Evolutionary conservation across 2,113 vertebrate genomes (phyloP).

Genomic region (Oostethus manadensis): DNA sequence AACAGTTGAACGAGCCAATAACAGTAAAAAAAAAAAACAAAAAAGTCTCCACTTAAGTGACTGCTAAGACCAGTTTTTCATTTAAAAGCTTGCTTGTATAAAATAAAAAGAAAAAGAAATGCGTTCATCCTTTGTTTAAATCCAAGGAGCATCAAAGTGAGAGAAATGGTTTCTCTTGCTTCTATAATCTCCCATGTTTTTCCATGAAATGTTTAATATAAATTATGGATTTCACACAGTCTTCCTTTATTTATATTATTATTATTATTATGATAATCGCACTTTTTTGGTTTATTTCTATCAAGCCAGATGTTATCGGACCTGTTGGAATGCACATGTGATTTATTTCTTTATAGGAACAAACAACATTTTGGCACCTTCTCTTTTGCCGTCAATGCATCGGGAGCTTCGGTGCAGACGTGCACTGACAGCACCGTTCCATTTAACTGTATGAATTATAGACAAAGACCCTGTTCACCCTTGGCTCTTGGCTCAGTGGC

Average conservation of each 20-base stretch:
- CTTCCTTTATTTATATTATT: not conserved
- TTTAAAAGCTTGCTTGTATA: too few species aligned
- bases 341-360: slow-evolving; percentile 26
- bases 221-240: slow-evolving; percentile 1
- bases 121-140: not conserved
- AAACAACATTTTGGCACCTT: slow-evolving; percentile 44
- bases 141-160: not conserved
- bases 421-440: slow-evolving; percentile 55
- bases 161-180: too few species aligned
- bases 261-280: too few species aligned
- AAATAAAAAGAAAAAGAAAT: too few species aligned
- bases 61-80: not conserved
- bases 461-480: slow-evolving; percentile 69
- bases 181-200: not conserved
- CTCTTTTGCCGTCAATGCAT: slow-evolving; percentile 23
- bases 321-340: slow-evolving; percentile 14
- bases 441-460: slow-evolving; percentile 72
- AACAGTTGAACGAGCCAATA: not conserved
- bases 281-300: not conserved
- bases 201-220: not conserved
- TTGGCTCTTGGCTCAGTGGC: slow-evolving; percentile 39
- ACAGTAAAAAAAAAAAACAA: too few species aligned
- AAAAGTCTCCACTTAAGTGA: not conserved
- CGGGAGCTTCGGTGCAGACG: slow-evolving; percentile 39
- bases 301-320: not conserved